A percentile compares a stretch with the other conserved stretches of the same genome.
Conservation (phyloP, 2,113 vertebrate genomes). For the Lepisosteus osseus region DNA sequence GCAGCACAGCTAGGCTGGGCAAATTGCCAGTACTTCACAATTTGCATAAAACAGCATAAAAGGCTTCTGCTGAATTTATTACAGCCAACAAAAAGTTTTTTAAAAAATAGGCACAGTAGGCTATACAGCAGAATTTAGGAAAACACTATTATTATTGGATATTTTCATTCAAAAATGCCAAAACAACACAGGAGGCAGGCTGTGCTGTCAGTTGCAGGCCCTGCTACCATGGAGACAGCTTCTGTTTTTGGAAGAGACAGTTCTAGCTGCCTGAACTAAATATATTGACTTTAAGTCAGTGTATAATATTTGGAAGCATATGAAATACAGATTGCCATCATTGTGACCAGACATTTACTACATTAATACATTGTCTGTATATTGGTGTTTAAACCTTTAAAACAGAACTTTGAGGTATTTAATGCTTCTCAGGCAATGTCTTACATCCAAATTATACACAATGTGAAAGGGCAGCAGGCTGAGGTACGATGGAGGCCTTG, state of each 20-base stretch:
- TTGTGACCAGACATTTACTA: too few species aligned
- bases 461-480: too few species aligned
- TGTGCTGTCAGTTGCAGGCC: constrained; percentile 31
- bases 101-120: not conserved
- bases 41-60: not conserved
- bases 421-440: too few species aligned
- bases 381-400: too few species aligned
- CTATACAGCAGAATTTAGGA: not conserved
- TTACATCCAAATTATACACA: too few species aligned
- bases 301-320: too few species aligned
- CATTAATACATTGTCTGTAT: too few species aligned
- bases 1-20: not conserved
- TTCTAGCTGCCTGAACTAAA: not conserved
- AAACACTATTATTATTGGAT: constrained; percentile 10
- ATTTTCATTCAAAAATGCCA: constrained; percentile 1
- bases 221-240: constrained; percentile 39
- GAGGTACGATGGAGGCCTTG: too few species aligned
- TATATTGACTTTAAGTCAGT: too few species aligned
- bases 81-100: not conserved
- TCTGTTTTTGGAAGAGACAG: not conserved
- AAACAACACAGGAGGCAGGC: constrained; percentile 26
- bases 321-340: too few species aligned
- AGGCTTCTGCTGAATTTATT: not conserved
- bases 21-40: not conserved
- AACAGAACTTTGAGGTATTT: too few species aligned